Base-by-base conservation (phyloP, 1,140 invertebrate genomes). In the Drosophila repletoides region DNA sequence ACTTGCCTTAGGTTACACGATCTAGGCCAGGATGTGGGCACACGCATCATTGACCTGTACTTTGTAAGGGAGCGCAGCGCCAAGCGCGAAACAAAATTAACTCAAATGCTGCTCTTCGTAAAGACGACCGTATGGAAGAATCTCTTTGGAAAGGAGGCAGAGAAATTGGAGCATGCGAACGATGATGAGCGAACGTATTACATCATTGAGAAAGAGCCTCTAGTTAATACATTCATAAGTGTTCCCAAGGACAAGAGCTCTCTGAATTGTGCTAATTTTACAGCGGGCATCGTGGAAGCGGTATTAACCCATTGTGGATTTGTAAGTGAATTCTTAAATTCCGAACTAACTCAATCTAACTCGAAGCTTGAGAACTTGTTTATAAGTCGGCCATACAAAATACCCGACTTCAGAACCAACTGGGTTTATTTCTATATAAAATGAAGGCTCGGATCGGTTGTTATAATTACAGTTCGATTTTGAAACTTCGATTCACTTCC, bases 121-220 rank as follows among this genome's bases (percentile, higher is more conserved):
- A 98, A 99, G 91, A 96, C 96, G 40, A 97, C 97, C 1, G 92
- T 99, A 9, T 99, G 98, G 98, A 99, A 99, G 92, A 96, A 95
- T 55, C 91, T 99, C 1, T 99, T 99, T 93, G 97, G 97, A 6
- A 97, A 97, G 89, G 98, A 99, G 93, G 98, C 98, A 46, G 98
- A 99, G 89, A 99, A 99, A 91, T 91, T 99, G 53, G 98, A 99
- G 90, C 96, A 99, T 91, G 97, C 98, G 5, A 99, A 99, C 92
- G 98, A 99, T 91, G 98, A 99, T 92, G 97, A 99, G 84, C 93
- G 95, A 65, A 98, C 96, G 14, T 99, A 99, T 92, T 99, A 99
- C 88, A 96, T 99, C 9, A 99, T 99, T 86, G 98, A 99, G 91
- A 98, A 98, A 89, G 98, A 99, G 84, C 97, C 98, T 9, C 80